Percentiles rank a stretch among this genome's conserved stretches.
Conservation (phyloP, 92 coral and sea anemone genomes). For the Isaurus tuberculatus region DNA sequence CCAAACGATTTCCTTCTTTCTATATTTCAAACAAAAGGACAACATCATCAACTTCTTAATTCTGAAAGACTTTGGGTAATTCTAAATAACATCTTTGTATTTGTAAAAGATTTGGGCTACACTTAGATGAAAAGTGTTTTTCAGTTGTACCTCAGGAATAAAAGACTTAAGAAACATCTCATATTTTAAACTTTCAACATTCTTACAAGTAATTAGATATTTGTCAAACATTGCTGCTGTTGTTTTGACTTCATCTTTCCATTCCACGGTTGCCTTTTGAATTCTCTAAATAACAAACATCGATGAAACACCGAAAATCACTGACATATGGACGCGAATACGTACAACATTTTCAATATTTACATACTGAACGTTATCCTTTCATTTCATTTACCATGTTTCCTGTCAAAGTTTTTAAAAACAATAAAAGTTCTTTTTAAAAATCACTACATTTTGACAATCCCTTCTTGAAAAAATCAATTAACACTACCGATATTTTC, state of each 20-base stretch:
- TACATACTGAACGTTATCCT: slow-evolving; percentile 13
- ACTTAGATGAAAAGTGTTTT: slow-evolving; percentile 27
- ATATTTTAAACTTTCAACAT: background rate
- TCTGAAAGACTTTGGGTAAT: background rate
- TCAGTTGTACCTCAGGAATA: slow-evolving; percentile 40
- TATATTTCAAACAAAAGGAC: slow-evolving; percentile 68
- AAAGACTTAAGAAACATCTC: slow-evolving; percentile 10
- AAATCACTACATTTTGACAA: slow-evolving; percentile 44
- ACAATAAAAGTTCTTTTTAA: slow-evolving; percentile 21
- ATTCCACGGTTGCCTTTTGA: slow-evolving; percentile 35
- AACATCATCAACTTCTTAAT: slow-evolving; percentile 25
- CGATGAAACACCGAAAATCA: slow-evolving; percentile 1
- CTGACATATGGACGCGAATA: background rate
- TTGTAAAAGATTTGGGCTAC: slow-evolving; percentile 30
- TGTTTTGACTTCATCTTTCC: slow-evolving; percentile 39
- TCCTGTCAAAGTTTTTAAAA: background rate
- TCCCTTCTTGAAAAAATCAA: slow-evolving; percentile 51
- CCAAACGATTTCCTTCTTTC: slow-evolving; percentile 20
- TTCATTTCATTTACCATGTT: background rate
- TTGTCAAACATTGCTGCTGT: slow-evolving; percentile 76
- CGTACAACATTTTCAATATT: slow-evolving; percentile 10
- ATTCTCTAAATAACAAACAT: slow-evolving; percentile 14
- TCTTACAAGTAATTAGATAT: slow-evolving; percentile 63
- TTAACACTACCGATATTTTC: slow-evolving; percentile 30
- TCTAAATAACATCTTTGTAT: background rate